Percentiles rank a stretch among this genome's conserved stretches.
Evolutionary conservation across 2,888 invertebrate genomes (phyloP).

Genomic region (Cyclophora albipunctata): DNA sequence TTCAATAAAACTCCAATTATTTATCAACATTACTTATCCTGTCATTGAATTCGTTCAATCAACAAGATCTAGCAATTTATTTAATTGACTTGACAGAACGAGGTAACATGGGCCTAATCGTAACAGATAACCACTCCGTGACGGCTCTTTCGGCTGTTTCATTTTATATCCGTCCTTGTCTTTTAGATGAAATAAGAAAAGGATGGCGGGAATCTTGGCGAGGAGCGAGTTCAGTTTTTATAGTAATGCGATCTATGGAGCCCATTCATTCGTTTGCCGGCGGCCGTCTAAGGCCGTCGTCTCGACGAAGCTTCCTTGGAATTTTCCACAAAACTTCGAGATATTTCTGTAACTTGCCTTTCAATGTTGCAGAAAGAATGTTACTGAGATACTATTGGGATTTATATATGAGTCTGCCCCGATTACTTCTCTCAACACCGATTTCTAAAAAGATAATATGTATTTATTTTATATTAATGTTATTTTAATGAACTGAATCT

Average conservation of each 20-base stretch:
- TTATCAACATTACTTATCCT: conserved; percentile 15
- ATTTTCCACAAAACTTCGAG: conserved; percentile 34
- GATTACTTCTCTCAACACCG: too few species aligned
- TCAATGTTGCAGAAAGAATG: conserved; percentile 11
- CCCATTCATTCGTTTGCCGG: conserved; percentile 40
- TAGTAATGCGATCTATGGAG: conserved; percentile 21
- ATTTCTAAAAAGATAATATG: too few species aligned
- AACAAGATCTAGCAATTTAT: conserved; percentile 22
- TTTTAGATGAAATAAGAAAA: conserved; percentile 12
- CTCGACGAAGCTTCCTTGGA: conserved; percentile 24
- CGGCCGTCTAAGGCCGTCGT: conserved; percentile 30
- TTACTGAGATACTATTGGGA: conserved; percentile 6
- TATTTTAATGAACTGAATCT: too few species aligned
- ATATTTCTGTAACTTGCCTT: conserved; percentile 26
- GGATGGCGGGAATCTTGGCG: conserved; percentile 16
- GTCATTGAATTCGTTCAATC: conserved; percentile 9
- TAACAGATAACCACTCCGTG: conserved; percentile 23
- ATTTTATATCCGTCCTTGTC: conserved; percentile 13
- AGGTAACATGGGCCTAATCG: conserved; percentile 27
- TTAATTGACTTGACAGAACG: conserved; percentile 30
- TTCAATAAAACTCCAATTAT: conserved; percentile 2
- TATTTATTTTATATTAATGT: too few species aligned
- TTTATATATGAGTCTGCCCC: conserved; percentile 3
- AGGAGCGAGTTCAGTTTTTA: conserved; percentile 21
- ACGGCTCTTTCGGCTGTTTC: conserved; percentile 9